Evolutionary conservation across 2,888 invertebrate genomes (phyloP).

Genomic region (Spodoptera exigua): DNA sequence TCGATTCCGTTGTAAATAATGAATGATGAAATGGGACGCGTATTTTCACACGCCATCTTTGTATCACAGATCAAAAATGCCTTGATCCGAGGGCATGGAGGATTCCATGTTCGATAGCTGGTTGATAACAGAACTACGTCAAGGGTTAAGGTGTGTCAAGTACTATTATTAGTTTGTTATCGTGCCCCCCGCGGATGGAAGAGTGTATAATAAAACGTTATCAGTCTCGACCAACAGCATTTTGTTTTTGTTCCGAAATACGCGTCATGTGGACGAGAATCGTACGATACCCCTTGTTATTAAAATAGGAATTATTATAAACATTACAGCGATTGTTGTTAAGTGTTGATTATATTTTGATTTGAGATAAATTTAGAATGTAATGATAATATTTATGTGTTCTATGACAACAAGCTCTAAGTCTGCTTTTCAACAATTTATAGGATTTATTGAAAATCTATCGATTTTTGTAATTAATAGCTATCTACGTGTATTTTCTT

Average conservation of each 20-base stretch:
- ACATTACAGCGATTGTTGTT: constrained; percentile 1
- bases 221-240: constrained; percentile 34
- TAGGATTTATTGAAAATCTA: too few relatives aligned
- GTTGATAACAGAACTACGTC: constrained; percentile 35
- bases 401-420: too few relatives aligned
- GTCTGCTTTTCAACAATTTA: too few relatives aligned
- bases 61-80: constrained; percentile 17
- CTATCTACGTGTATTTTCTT: too few relatives aligned
- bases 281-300: constrained; percentile 4
- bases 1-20: constrained; percentile 13
- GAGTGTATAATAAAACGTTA: constrained; percentile 42
- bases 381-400: too few relatives aligned
- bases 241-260: constrained; percentile 29
- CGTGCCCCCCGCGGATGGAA: constrained; percentile 54
- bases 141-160: constrained; percentile 54
- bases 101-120: constrained; percentile 50
- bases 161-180: constrained; percentile 54
- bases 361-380: not conserved
- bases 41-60: constrained; percentile 29
- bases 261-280: constrained; percentile 16
- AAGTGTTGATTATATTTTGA: not conserved
- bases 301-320: not conserved
- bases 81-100: constrained; percentile 40
- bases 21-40: constrained; percentile 39
- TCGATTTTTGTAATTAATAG: too few relatives aligned